Percentiles rank a stretch among this genome's conserved stretches.
Conservation (phyloP, 2,797 vertebrate genomes). For the Myotis planiceps region DNA sequence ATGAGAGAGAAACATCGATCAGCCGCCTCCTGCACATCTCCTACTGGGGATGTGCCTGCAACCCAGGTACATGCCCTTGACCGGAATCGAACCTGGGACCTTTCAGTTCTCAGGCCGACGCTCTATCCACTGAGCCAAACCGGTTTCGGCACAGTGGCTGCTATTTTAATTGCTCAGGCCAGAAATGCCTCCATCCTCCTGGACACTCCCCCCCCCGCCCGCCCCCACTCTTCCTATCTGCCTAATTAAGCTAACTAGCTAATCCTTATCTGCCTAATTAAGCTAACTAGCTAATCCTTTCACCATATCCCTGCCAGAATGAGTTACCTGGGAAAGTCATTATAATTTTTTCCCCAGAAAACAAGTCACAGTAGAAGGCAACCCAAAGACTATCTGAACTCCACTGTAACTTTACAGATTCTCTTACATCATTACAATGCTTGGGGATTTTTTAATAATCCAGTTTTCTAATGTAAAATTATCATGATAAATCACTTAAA, state of each 20-base stretch:
- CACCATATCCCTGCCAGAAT: neutral
- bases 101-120: no score
- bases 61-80: no score
- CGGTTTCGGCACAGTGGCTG: no score
- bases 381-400: neutral
- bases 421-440: neutral
- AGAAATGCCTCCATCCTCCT: no score
- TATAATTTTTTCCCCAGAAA: neutral
- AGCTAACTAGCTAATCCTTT: neutral
- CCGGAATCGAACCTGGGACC: no score
- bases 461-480: neutral
- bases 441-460: neutral
- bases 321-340: neutral
- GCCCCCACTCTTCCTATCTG: no score
- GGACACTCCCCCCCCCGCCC: fast-evolving
- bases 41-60: no score
- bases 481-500: neutral
- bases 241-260: no score
- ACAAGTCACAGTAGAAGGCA: neutral
- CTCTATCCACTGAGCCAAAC: no score
- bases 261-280: neutral
- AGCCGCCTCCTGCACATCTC: no score
- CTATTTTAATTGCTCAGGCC: no score
- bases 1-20: no score
- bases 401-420: neutral